These are phyloP conservation scores for Diceros bicornis DNA, from an alignment of 2,797 vertebrate genomes.

Conservation along the genomic window DNA sequence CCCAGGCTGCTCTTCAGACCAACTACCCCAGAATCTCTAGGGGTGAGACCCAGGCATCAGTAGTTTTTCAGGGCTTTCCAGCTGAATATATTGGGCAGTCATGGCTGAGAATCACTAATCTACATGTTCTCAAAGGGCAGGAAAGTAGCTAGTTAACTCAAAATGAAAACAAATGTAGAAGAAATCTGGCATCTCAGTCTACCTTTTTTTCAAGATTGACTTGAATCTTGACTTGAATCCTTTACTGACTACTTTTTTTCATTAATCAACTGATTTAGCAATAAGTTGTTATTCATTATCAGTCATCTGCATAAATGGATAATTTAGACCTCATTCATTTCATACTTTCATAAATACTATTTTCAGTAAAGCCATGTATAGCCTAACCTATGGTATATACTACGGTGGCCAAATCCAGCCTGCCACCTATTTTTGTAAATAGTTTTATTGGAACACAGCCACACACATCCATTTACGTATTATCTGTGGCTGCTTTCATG, in stretches of 20 bases:
- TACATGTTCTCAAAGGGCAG: conserved; percentile 40
- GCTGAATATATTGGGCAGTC: not conserved
- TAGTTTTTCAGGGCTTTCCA: not conserved
- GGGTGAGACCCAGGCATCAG: not conserved
- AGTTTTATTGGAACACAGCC: not conserved
- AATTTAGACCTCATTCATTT: conserved; percentile 36
- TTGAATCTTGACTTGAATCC: too few species aligned
- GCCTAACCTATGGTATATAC: not conserved
- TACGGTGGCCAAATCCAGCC: not conserved
- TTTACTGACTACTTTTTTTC: not conserved
- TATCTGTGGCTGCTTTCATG: not conserved
- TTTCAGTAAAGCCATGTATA: not conserved
- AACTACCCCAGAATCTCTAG: not conserved
- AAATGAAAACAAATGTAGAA: conserved; percentile 48
- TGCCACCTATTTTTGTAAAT: conserved; percentile 7
- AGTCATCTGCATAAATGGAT: not conserved
- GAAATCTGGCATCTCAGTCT: conserved; percentile 10
- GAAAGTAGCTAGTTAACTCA: not conserved
- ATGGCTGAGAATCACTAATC: conserved; percentile 35
- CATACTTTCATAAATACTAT: not conserved
- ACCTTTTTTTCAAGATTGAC: not conserved
- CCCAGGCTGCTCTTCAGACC: not conserved
- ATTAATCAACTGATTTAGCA: conserved; percentile 33
- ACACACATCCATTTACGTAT: not conserved
- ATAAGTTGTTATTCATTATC: not conserved